phyloP scores from a whole-genome alignment of 2,888 invertebrate genomes.

The Bombylius major region DNA sequence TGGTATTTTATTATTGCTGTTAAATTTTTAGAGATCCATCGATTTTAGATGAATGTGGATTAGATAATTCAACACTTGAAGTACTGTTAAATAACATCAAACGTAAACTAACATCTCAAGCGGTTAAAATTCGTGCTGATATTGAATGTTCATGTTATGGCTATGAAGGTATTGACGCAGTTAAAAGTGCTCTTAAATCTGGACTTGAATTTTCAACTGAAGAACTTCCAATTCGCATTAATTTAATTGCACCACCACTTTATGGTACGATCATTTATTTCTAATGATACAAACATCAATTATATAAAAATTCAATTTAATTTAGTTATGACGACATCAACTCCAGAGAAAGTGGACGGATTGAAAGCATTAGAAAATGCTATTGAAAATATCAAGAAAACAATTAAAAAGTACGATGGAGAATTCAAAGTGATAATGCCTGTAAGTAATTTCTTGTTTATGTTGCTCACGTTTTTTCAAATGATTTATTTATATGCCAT shows the following conservation, averaged over 20 bases:
- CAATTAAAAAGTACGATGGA: slow-evolving; percentile 73
- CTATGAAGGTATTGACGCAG: slow-evolving; percentile 98
- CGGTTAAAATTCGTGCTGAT: slow-evolving; percentile 88
- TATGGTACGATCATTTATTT: slow-evolving; percentile 49
- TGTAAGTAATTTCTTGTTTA: slow-evolving; percentile 42
- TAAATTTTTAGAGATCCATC: slow-evolving; percentile 67
- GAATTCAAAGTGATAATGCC: slow-evolving; percentile 92
- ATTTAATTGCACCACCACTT: slow-evolving; percentile 94
- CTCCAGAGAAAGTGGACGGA: slow-evolving; percentile 90
- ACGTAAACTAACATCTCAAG: slow-evolving; percentile 90
- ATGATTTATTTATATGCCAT: neutral
- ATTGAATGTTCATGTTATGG: slow-evolving; percentile 91
- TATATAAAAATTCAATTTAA: too few species aligned
- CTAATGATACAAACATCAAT: too few species aligned
- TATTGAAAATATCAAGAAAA: slow-evolving; percentile 72
- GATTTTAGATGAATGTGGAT: slow-evolving; percentile 88
- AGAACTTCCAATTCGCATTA: slow-evolving; percentile 94
- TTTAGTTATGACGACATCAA: slow-evolving; percentile 90
- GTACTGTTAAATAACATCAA: slow-evolving; percentile 89
- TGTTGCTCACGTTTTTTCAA: neutral
- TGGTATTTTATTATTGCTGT: neutral
- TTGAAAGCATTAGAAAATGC: slow-evolving; percentile 80
- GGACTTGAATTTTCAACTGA: slow-evolving; percentile 85
- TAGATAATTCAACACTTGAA: slow-evolving; percentile 84
- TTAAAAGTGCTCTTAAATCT: slow-evolving; percentile 79